phyloP scores from a whole-genome alignment of 2,797 vertebrate species.

The Austrolebias charrua region DNA sequence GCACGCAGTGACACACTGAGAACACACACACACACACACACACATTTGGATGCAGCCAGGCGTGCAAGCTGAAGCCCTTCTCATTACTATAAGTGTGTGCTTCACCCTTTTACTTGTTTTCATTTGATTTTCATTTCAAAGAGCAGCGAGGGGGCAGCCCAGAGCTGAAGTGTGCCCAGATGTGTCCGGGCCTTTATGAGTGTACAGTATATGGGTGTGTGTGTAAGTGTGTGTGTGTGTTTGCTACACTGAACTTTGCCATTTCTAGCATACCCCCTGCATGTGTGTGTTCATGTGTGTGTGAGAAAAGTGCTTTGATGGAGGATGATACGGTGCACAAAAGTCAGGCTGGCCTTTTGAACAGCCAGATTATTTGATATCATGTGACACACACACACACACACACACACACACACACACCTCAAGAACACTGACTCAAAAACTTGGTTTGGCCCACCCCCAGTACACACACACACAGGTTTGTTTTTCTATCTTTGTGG shows the following conservation, averaged over 20 bases:
- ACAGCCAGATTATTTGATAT: conserved; percentile 31
- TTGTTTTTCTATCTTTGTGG: no score
- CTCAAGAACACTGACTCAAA: no score
- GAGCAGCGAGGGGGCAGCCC: conserved; percentile 33
- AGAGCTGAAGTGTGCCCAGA: conserved; percentile 54
- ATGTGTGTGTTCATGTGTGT: no score
- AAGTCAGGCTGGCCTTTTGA: conserved; percentile 56
- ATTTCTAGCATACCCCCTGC: no score
- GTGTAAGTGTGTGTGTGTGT: conserved; percentile 8
- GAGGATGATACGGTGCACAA: conserved; percentile 52
- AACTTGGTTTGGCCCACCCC: no score
- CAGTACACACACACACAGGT: no score
- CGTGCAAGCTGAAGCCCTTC: conserved; percentile 23
- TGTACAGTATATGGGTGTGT: conserved; percentile 6
- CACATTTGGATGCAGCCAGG: conserved; percentile 10
- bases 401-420: conserved; percentile 10
- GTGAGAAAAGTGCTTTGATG: conserved; percentile 60
- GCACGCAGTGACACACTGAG: conserved; percentile 14
- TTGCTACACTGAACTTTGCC: no score
- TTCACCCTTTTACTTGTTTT: conserved; percentile 53
- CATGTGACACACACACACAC: conserved; percentile 30
- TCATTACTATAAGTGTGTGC: conserved; percentile 66
- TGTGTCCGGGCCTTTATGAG: conserved; percentile 34
- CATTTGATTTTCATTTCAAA: conserved; percentile 71
- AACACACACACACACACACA: conserved; percentile 27